These are phyloP conservation scores for Pipistrellus pygmaeus DNA, from an alignment of 2,797 vertebrate species.

Conservation along the genomic window DNA sequence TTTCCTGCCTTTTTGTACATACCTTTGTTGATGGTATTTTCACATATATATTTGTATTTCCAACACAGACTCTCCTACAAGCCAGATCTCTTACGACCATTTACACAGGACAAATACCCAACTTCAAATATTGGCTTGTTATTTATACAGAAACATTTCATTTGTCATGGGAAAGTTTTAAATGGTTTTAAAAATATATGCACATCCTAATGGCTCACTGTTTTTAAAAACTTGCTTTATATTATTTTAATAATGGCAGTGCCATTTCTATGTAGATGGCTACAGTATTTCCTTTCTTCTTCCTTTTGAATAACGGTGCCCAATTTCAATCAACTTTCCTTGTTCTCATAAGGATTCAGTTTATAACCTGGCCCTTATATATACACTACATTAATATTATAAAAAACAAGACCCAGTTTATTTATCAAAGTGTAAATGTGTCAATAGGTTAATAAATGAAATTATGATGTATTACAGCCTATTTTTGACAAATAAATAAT, in stretches of 20 bases:
- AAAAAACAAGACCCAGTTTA: background rate
- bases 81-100: background rate
- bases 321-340: background rate
- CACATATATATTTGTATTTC: background rate
- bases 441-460: background rate
- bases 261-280: background rate
- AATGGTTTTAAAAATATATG: background rate
- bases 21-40: background rate
- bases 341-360: background rate
- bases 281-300: background rate
- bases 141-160: conserved; percentile 3
- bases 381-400: background rate
- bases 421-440: conserved; percentile 11
- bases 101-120: background rate
- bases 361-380: background rate
- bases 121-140: background rate
- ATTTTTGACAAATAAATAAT: background rate
- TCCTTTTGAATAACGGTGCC: background rate
- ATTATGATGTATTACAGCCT: background rate
- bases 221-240: background rate
- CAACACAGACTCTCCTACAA: background rate
- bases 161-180: background rate
- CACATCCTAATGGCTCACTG: background rate
- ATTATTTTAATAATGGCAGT: background rate
- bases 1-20: background rate